Evolutionary conservation across 2,797 vertebrate species (phyloP), one percentile per base, ranked within the genome.

Genomic region (Lutjanus argentimaculatus): DNA sequence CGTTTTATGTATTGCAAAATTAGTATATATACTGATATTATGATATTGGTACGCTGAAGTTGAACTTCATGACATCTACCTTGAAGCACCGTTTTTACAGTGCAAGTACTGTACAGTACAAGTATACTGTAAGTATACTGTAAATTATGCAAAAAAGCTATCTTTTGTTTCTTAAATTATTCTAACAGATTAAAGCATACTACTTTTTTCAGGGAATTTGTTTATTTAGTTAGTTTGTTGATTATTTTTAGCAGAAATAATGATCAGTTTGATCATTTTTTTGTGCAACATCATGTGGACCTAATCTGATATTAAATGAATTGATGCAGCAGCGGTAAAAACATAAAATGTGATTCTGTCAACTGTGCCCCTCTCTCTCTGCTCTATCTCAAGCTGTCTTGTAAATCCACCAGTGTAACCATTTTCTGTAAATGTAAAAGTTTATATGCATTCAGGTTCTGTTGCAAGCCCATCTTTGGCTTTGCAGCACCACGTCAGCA

Each of bases 381-480:
- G 4, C 40, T 43, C 51, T 72, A 48, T 78, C 15, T 64, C 46
- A 7, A 8, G 43, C 22, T 46, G 43, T 70, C 52, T 79, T 66
- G 21, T 62, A 52, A 81, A 75, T 46, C 55, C 58, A 67, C 46
- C 36, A 68, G 62, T 57, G 42, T 68, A 4, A 72, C 56, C 46
- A 46, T 77, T 76, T 68, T 12, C 77, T 73, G 42, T 46, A 67
- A 75, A 75, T 77, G 65, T 30, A 52, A 57, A 79, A 17, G 59
- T 83, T 77, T 0, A 65, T 49, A 45, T 53, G 25, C 59, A 49
- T 52, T 67, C 13, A 15, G 30, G 55, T 46, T 55, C 68, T 25
- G 68, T 64, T 51, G 2, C 16, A 10, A 21, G 19, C 67, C 64
- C 63, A 25, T 77, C 51, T 57, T n/a, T 19, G 45, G 74, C 46